A percentile compares a stretch with the other conserved stretches of the same genome.
These are phyloP conservation scores for Eucera pruinosa DNA, from an alignment of 2,888 invertebrate genomes.

Conservation along the genomic window DNA sequence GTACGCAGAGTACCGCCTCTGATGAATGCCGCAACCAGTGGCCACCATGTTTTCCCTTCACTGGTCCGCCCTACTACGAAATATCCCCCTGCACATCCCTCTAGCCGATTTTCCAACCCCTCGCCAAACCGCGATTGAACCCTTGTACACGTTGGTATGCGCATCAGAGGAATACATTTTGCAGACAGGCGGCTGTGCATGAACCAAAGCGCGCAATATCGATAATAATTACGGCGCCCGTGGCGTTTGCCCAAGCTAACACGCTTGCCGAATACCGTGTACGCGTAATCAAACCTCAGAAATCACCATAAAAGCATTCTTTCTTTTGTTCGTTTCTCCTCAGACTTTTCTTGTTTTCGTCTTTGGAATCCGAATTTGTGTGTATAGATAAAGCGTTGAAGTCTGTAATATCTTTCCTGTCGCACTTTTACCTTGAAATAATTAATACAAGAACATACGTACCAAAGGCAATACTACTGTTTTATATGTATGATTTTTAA, in stretches of 20 bases:
- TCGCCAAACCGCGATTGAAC: slow-evolving; percentile 72
- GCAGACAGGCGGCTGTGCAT: slow-evolving; percentile 34
- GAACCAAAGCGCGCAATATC: slow-evolving; percentile 36
- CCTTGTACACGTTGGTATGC: slow-evolving; percentile 65
- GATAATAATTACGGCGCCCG: slow-evolving; percentile 51
- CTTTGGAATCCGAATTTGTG: too few species aligned
- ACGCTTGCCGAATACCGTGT: neutral
- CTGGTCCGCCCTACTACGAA: slow-evolving; percentile 71
- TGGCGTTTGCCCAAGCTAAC: slow-evolving; percentile 29
- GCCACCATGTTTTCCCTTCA: slow-evolving; percentile 75
- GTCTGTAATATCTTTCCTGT: too few species aligned
- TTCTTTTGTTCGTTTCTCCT: neutral
- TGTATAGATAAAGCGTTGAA: too few species aligned
- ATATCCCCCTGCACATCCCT: slow-evolving; percentile 66
- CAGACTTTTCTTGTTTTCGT: neutral
- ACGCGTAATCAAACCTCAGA: slow-evolving; percentile 12
- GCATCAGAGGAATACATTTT: slow-evolving; percentile 61
- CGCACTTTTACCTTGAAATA: too few species aligned
- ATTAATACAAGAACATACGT: too few species aligned
- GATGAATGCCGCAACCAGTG: slow-evolving; percentile 82
- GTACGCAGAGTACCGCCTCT: slow-evolving; percentile 79
- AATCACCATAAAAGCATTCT: neutral
- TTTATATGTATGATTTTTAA: too few species aligned
- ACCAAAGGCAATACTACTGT: too few species aligned
- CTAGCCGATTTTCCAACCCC: slow-evolving; percentile 69